These are phyloP conservation scores for Macquaria australasica DNA, from an alignment of 2,113 vertebrate genomes.

Conservation along the genomic window DNA sequence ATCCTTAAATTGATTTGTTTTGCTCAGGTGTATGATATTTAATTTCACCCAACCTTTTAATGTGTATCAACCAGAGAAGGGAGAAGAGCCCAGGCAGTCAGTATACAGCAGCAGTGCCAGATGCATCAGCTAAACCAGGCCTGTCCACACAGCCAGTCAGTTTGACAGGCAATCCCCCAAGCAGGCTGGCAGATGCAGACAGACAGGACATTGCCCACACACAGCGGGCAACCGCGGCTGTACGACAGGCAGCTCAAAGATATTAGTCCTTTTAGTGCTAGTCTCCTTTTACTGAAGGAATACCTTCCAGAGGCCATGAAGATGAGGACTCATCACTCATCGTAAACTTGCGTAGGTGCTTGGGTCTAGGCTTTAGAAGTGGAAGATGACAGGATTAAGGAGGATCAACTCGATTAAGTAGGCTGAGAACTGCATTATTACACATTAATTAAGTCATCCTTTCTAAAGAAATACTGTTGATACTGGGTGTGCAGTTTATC, in stretches of 20 bases:
- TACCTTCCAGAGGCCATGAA: conserved; percentile 8
- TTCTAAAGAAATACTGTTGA: not conserved
- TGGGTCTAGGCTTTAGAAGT: not conserved
- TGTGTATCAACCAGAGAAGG: not conserved
- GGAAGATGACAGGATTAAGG: conserved; percentile 25
- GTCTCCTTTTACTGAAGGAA: conserved; percentile 21
- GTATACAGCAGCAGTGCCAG: conserved; percentile 43
- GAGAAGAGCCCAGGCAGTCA: conserved; percentile 8
- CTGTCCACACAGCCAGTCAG: conserved; percentile 22
- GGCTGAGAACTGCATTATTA: not conserved
- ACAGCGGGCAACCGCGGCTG: conserved; percentile 1
- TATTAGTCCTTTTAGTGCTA: conserved; percentile 21
- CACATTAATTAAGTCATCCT: not conserved
- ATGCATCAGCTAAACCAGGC: conserved; percentile 37
- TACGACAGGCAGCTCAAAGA: conserved; percentile 20
- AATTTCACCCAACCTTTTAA: not conserved
- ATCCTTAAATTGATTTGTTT: not conserved
- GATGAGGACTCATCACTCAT: conserved; percentile 24
- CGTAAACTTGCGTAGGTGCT: not conserved
- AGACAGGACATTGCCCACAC: conserved; percentile 43
- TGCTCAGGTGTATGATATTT: not conserved
- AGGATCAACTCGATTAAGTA: not conserved
- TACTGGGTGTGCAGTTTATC: not conserved
- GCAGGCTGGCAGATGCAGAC: conserved; percentile 36
- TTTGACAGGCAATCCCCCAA: conserved; percentile 41